Evolutionary conservation across 2,113 vertebrate genomes (phyloP).

Genomic region (Menura novaehollandiae): DNA sequence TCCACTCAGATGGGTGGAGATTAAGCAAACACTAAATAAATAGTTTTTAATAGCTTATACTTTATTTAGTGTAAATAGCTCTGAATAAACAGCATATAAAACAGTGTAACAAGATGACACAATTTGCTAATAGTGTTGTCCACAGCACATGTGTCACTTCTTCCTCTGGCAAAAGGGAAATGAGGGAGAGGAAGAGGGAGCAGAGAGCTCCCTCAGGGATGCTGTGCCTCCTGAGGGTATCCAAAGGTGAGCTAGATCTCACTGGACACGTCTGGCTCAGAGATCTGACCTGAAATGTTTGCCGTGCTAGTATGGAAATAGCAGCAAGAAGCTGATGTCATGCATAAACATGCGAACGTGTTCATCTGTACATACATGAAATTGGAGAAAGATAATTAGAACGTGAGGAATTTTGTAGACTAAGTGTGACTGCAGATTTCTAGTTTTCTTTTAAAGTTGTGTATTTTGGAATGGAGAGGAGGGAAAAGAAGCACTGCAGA

Average conservation of each 20-base stretch:
- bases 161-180: not conserved
- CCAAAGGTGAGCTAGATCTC: not conserved
- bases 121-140: not conserved
- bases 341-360: not conserved
- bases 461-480: not conserved
- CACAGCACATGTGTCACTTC: not conserved
- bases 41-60: not conserved
- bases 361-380: not conserved
- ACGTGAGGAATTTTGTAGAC: not conserved
- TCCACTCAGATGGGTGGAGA: not conserved
- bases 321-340: not conserved
- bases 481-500: not conserved
- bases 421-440: not conserved
- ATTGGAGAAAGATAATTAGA: not conserved
- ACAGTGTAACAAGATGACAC: not conserved
- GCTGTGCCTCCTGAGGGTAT: not conserved
- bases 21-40: not conserved
- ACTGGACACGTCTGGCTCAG: not conserved
- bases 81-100: not conserved
- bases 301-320: not conserved
- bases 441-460: not conserved
- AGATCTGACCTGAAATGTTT: not conserved
- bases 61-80: not conserved
- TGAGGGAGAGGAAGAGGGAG: not conserved
- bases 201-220: not conserved